phyloP scores from a whole-genome alignment of 2,113 vertebrate genomes.

The Microtus ochrogaster region DNA sequence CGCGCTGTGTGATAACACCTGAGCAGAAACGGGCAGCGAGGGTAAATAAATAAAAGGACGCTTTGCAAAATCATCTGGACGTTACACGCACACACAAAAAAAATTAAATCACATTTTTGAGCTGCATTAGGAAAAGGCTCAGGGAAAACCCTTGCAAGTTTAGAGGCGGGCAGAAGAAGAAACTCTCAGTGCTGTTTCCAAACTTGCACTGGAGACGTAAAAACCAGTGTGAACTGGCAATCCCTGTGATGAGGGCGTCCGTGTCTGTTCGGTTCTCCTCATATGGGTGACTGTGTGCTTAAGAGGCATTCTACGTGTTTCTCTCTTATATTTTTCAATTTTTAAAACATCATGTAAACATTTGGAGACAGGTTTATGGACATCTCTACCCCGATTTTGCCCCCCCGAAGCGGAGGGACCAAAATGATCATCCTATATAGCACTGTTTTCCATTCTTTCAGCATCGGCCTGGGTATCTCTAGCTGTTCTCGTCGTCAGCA shows the following conservation, averaged over 20 bases:
- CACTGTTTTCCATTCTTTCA: constrained; percentile 66
- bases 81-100: background rate
- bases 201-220: constrained; percentile 72
- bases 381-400: constrained; percentile 58
- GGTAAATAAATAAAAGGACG: constrained; percentile 67
- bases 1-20: constrained; percentile 55
- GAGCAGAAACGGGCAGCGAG: constrained; percentile 48
- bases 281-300: constrained; percentile 33
- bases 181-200: constrained; percentile 78
- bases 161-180: constrained; percentile 64
- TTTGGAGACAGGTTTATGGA: constrained; percentile 52
- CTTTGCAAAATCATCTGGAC: background rate
- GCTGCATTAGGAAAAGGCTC: constrained; percentile 59
- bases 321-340: constrained; percentile 61
- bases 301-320: constrained; percentile 55
- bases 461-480: constrained; percentile 68
- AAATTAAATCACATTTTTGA: constrained; percentile 66
- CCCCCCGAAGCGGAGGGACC: constrained; percentile 66
- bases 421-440: constrained; percentile 39
- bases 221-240: constrained; percentile 65
- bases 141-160: constrained; percentile 68
- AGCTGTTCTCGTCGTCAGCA: constrained; percentile 68
- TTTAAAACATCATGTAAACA: constrained; percentile 49
- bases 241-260: constrained; percentile 54
- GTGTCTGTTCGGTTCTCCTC: constrained; percentile 33